Percentiles rank a stretch among this genome's conserved stretches.
Conservation (phyloP, 2,113 vertebrate species). For the Calidris pugnax region DNA sequence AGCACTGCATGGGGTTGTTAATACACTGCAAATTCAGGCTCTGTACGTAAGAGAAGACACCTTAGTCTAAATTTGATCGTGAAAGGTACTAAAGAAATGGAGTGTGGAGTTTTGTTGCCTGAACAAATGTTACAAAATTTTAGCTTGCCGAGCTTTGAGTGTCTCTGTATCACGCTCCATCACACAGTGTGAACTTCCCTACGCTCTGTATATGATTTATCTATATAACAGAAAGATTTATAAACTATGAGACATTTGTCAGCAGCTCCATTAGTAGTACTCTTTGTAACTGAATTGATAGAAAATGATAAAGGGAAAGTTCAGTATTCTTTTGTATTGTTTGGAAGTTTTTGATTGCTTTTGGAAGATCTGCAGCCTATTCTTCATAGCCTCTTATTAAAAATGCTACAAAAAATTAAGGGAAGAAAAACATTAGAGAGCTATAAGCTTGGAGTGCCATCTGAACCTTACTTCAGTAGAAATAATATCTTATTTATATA, state of each 20-base stretch:
- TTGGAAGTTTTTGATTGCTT: not conserved
- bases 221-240: not conserved
- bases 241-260: not conserved
- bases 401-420: not conserved
- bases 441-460: not conserved
- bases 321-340: not conserved
- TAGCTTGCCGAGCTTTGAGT: not conserved
- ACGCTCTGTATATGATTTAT: accelerated
- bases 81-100: not conserved
- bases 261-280: not conserved
- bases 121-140: not conserved
- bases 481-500: not conserved
- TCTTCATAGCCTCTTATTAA: not conserved
- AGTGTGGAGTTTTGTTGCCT: not conserved
- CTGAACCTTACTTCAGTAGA: not conserved
- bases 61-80: not conserved
- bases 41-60: not conserved
- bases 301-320: not conserved
- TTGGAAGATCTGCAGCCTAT: not conserved
- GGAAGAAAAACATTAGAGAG: not conserved
- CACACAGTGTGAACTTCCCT: not conserved
- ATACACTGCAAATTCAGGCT: not conserved
- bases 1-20: not conserved
- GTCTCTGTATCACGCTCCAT: not conserved
- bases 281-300: not conserved